Evolutionary conservation across 2,113 vertebrate species (phyloP).

Genomic region (Nematolebias whitei): DNA sequence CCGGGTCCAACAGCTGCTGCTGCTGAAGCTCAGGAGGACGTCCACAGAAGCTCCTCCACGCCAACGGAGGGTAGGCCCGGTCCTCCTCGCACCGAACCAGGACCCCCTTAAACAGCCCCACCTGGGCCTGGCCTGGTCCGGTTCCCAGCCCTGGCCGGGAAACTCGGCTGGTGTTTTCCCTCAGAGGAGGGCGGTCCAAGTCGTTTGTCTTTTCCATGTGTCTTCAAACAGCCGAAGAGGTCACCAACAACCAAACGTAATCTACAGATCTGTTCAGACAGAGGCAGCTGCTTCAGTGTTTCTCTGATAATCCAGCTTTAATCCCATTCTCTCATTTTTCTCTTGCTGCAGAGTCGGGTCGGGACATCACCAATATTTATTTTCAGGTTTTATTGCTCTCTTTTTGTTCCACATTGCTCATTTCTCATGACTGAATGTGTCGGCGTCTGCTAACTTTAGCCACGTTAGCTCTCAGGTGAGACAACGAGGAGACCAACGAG

Average conservation of each 20-base stretch:
- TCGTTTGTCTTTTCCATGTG: conserved; percentile 77
- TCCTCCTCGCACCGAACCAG: conserved; percentile 78
- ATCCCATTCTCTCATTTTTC: conserved; percentile 68
- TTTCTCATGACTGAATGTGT: conserved; percentile 54
- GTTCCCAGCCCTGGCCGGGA: conserved; percentile 17
- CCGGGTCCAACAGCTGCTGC: conserved; percentile 80
- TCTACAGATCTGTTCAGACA: conserved; percentile 51
- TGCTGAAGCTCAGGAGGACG: conserved; percentile 70
- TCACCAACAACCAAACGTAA: conserved; percentile 53
- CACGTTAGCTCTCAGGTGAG: conserved; percentile 47
- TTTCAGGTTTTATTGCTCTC: conserved; percentile 33
- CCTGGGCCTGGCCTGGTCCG: conserved; percentile 34
- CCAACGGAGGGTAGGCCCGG: conserved; percentile 68
- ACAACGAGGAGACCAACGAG: no score
- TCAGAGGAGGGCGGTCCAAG: conserved; percentile 81
- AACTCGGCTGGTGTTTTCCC: conserved; percentile 48
- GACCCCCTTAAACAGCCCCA: conserved; percentile 67
- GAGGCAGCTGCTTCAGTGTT: conserved; percentile 53
- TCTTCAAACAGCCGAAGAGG: conserved; percentile 32
- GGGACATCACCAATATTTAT: conserved; percentile 56
- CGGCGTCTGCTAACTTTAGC: conserved; percentile 42
- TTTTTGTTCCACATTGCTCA: conserved; percentile 40
- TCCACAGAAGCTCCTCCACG: conserved; percentile 75
- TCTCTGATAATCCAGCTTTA: conserved; percentile 69
- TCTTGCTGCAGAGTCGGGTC: conserved; percentile 37